Evolutionary conservation across 2,113 vertebrate genomes (phyloP).

Genomic region (Rhabdomys dilectus): DNA sequence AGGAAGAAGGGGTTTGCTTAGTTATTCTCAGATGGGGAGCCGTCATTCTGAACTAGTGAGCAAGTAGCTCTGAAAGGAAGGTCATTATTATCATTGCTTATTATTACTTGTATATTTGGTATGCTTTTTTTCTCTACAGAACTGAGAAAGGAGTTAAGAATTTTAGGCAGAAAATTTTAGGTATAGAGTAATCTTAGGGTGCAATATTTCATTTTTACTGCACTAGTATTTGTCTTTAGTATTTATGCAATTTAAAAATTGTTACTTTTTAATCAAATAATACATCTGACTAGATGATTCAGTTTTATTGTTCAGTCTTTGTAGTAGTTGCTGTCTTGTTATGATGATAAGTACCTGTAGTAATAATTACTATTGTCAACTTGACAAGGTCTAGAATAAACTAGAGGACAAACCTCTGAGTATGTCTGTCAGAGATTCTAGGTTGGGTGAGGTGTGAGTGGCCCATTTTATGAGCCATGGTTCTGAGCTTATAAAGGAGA

Average conservation of each 20-base stretch:
- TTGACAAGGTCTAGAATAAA: background rate
- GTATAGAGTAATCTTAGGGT: background rate
- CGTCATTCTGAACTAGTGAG: too few species aligned
- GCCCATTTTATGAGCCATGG: background rate
- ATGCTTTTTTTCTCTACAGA: background rate
- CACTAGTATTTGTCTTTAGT: slow-evolving; percentile 2
- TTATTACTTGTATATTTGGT: background rate
- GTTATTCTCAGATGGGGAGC: too few species aligned
- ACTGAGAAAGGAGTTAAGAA: background rate
- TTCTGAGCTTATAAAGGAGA: background rate
- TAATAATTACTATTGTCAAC: background rate
- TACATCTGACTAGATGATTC: background rate
- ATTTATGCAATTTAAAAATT: background rate
- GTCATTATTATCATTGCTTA: background rate
- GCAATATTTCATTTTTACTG: background rate
- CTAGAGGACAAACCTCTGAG: background rate
- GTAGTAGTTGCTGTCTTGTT: background rate
- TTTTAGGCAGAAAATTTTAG: slow-evolving; percentile 39
- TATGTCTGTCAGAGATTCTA: background rate
- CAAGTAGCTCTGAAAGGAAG: slow-evolving; percentile 12
- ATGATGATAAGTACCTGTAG: background rate
- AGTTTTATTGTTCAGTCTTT: background rate
- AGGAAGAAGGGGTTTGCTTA: background rate
- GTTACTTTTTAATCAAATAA: slow-evolving; percentile 1
- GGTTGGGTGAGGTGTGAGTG: background rate